Base-by-base conservation (phyloP, 37 sponge, comb jelly and placozoan genomes). In the Diacarnus erythraeanus region DNA sequence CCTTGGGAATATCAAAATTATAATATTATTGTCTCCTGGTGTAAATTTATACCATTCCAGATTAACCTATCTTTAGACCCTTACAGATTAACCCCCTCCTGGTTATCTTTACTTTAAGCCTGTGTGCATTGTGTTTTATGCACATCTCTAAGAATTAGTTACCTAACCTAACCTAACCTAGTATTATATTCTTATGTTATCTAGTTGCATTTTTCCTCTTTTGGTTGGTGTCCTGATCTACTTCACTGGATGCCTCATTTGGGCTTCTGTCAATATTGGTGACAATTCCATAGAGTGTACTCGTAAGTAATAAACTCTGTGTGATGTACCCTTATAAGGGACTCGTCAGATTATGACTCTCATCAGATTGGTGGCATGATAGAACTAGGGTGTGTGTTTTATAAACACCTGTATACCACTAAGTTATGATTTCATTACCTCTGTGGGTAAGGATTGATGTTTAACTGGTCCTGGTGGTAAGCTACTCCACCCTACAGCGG, bases 171-270 rank as follows among this genome's bases (percentile, higher is more conserved):
- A n/a, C n/a, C n/a, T n/a, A n/a, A n/a, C n/a, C n/a, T n/a, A n/a
- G n/a, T n/a, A n/a, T 47, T 3, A 5, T 38, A 6, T 43, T 23
- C 12, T 47, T 47, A 15, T 63, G 31, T 27, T 27, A 23, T 30
- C 20, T 30, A 23, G 20, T 12, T 39, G 18, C 71, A 91, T 88
- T 83, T 0, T 83, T 29, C 88, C 88, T 3, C 31, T 74, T 23
- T 42, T 91, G 29, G 27, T 69, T 0, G 23, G 75, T 0, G 42
- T 80, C 0, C 3, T 72, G 21, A 56, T 87, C 25, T 86, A 86
- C 69, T 91, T 91, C 80, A 76, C 78, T 57, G 92, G 40, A 0
- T 71, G 81, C 15, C 42, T 79, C 26, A 56, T 83, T 15, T 91
- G 92, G 92, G 92, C 88, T 10, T 57, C 60, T 20, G 15, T 80